Conservation (phyloP, 1,140 invertebrate genomes). For the Procambarus virginalis region DNA sequence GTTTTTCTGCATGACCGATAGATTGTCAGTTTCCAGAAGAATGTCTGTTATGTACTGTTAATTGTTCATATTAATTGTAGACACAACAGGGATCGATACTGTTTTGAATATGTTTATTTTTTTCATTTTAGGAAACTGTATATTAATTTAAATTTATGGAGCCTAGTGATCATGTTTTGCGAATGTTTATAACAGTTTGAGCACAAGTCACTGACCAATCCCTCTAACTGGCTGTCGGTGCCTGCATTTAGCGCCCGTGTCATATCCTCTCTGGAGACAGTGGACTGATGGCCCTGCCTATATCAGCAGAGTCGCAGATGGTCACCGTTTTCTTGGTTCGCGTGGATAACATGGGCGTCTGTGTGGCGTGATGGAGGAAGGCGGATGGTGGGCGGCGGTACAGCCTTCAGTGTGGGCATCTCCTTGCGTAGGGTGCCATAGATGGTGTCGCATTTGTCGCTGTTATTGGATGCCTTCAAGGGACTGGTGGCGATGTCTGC, state of each 20-base stretch:
- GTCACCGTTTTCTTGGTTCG: conserved; percentile 59
- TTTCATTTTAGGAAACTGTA: background rate
- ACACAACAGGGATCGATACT: background rate
- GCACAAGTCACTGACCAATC: background rate
- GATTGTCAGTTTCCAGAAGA: background rate
- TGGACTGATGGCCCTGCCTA: conserved; percentile 36
- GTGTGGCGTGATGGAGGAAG: conserved; percentile 45
- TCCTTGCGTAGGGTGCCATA: conserved; percentile 57
- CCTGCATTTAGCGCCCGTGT: conserved; percentile 17
- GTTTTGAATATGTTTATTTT: background rate
- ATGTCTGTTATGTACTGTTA: too few relatives aligned
- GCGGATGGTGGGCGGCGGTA: conserved; percentile 47
- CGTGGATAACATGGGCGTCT: conserved; percentile 53
- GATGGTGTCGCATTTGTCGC: conserved; percentile 40
- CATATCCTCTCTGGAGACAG: conserved; percentile 51
- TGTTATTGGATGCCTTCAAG: conserved; percentile 23
- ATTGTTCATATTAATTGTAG: background rate
- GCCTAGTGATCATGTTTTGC: background rate
- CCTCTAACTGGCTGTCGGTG: background rate
- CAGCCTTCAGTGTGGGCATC: conserved; percentile 51
- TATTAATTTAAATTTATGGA: background rate
- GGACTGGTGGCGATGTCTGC: conserved; percentile 37
- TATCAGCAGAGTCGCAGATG: conserved; percentile 53
- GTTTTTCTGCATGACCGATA: background rate
- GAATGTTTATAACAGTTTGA: background rate